Conservation (phyloP, 1,140 invertebrate species). For the Spodoptera litura region DNA sequence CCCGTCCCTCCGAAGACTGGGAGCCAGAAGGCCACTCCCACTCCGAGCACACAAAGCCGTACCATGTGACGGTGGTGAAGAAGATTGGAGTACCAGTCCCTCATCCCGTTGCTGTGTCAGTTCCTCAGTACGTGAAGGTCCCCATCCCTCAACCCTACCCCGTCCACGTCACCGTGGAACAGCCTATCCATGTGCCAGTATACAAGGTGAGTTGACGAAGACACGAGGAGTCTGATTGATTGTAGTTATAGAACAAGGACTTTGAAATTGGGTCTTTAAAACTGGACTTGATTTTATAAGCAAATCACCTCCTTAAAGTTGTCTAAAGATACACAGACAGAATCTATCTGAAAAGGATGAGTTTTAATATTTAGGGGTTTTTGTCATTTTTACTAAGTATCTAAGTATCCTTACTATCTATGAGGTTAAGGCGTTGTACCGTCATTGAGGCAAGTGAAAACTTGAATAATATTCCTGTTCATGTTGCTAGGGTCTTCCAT, state of each 20-base stretch:
- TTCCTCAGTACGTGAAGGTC: conserved; percentile 90
- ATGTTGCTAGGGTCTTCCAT: too few species aligned
- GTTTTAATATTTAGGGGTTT: not conserved
- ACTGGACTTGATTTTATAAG: too few species aligned
- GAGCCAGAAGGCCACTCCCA: conserved; percentile 92
- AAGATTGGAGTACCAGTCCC: conserved; percentile 92
- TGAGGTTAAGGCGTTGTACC: too few species aligned
- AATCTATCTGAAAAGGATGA: too few species aligned
- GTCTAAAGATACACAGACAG: too few species aligned
- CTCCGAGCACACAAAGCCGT: conserved; percentile 89
- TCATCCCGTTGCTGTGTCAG: conserved; percentile 90
- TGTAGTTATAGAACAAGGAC: too few species aligned
- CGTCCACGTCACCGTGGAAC: conserved; percentile 90
- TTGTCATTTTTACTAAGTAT: too few species aligned
- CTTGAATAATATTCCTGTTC: too few species aligned
- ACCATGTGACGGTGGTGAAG: conserved; percentile 91
- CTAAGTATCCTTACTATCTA: too few species aligned
- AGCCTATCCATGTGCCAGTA: conserved; percentile 91
- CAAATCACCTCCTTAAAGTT: too few species aligned
- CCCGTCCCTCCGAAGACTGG: conserved; percentile 90
- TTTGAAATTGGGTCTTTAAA: too few species aligned
- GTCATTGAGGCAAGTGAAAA: too few species aligned
- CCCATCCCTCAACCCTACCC: conserved; percentile 92
- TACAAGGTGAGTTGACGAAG: conserved; percentile 87
- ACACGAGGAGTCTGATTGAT: not conserved